Base-by-base conservation (phyloP, 1,140 invertebrate species). In the Solenopsis fugax region DNA sequence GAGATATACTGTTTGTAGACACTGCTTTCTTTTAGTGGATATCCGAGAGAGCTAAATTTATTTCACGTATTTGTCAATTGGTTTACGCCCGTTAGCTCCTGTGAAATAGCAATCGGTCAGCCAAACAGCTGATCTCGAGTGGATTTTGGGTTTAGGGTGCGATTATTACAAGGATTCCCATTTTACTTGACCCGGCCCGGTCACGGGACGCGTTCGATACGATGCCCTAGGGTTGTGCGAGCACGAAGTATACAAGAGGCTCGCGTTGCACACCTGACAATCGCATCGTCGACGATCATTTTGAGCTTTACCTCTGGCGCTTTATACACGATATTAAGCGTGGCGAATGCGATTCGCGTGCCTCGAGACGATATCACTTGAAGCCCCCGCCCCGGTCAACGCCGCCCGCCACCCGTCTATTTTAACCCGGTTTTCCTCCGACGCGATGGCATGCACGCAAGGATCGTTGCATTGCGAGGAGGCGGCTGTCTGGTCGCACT, bases 71-170 rank as follows among this genome's bases (percentile, higher is more conserved):
- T 34, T 34, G n/a, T 69, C 10, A 41, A 69, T 48, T 18, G 18
- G 41, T 60, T 50, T 82, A 82, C 37, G 21, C 13, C 9, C 67
- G 16, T 60, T 9, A 45, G 5, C 6, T 12, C 54, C 13, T 18
- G 12, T 16, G 21, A 56, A 73, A 82, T 73, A 72, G 21, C 80
- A 60, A 67, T 48, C 37, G 41, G 13, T 41, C 13, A 48, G 71
- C 12, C 24, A 34, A 84, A 84, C 80, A 84, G 80, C 80, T 84
- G 80, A 84, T 84, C 54, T 37, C 4, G 62, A 84, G 60, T 75
- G n/a, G 67, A 12, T 60, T 69, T 58, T 13, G 50, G 4, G 37
- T 41, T 58, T 81, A 71, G 62, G 24, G 54, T 45, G 80, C 80
- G 45, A 60, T 41, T 58, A 37, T 75, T 54, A 45, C 24, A 50